Conservation (phyloP, 92 coral and sea anemone species). For the Siderastrea siderea region DNA sequence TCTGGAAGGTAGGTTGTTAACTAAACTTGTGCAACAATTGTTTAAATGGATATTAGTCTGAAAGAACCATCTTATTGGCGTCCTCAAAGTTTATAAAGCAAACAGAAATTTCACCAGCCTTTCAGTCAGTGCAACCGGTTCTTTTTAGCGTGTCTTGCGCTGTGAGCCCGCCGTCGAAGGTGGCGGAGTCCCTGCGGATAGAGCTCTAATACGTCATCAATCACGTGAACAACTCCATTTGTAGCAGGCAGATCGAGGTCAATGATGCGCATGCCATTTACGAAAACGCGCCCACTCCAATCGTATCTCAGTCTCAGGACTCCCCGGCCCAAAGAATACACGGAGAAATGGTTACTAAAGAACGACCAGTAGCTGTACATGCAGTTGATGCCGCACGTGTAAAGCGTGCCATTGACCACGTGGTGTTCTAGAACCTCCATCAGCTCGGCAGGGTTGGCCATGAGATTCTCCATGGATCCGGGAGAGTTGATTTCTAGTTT, state of each 20-base stretch:
- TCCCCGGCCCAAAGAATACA: constrained; percentile 67
- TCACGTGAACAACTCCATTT: constrained; percentile 88
- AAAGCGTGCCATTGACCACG: constrained; percentile 69
- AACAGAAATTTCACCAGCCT: background rate
- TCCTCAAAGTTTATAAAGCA: background rate
- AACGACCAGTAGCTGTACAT: constrained; percentile 92
- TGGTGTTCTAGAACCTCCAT: constrained; percentile 68
- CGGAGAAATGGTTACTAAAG: constrained; percentile 68
- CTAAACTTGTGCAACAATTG: no score
- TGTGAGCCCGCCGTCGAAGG: background rate
- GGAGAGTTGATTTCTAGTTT: constrained; percentile 55
- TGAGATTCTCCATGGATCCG: constrained; percentile 51
- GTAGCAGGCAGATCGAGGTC: constrained; percentile 76
- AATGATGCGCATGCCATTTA: constrained; percentile 61
- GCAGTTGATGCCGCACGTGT: constrained; percentile 86
- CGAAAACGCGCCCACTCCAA: constrained; percentile 54
- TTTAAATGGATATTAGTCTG: no score
- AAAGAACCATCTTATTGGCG: no score
- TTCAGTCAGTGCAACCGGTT: constrained; percentile 8
- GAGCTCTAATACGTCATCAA: constrained; percentile 74
- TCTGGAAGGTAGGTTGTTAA: no score
- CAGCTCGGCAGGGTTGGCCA: constrained; percentile 59
- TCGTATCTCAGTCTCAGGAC: constrained; percentile 56
- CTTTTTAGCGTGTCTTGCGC: constrained; percentile 26
- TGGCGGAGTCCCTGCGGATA: constrained; percentile 26